Evolutionary conservation across 2,113 vertebrate genomes (phyloP).

Genomic region (Scytalopus superciliaris): DNA sequence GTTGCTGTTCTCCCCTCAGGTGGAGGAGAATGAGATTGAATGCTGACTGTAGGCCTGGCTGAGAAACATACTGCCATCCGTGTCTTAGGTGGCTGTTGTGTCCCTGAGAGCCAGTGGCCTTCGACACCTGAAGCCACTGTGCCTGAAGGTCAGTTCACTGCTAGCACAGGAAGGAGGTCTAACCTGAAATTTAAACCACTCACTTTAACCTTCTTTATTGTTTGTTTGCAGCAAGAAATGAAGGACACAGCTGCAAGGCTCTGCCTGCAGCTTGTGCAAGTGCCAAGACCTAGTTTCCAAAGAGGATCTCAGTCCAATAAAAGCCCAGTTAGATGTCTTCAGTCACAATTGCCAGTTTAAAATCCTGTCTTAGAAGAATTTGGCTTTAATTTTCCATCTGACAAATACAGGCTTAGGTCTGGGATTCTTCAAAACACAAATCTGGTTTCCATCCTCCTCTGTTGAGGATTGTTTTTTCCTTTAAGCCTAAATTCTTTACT

Average conservation of each 20-base stretch:
- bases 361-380: background rate
- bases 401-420: background rate
- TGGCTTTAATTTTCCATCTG: background rate
- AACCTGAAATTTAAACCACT: slow-evolving; percentile 49
- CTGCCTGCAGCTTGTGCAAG: slow-evolving; percentile 42
- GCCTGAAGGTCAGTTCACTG: slow-evolving; percentile 80
- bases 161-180: slow-evolving; percentile 74
- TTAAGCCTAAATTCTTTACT: background rate
- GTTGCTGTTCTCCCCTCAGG: slow-evolving; percentile 87
- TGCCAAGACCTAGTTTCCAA: slow-evolving; percentile 20
- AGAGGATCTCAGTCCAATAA: background rate
- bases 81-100: slow-evolving; percentile 81
- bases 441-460: background rate
- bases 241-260: slow-evolving; percentile 32
- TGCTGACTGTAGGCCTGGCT: slow-evolving; percentile 89
- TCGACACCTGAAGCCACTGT: slow-evolving; percentile 82
- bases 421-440: background rate
- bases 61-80: slow-evolving; percentile 92
- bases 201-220: slow-evolving; percentile 45
- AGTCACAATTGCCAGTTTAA: slow-evolving; percentile 22
- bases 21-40: slow-evolving; percentile 82
- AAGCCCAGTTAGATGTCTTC: background rate
- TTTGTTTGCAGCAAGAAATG: slow-evolving; percentile 51
- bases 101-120: slow-evolving; percentile 80
- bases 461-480: background rate